Percentiles rank a stretch among this genome's conserved stretches.
Conservation (phyloP, 53 echinoderm and acorn worm genomes). For the Echinometra lucunter region DNA sequence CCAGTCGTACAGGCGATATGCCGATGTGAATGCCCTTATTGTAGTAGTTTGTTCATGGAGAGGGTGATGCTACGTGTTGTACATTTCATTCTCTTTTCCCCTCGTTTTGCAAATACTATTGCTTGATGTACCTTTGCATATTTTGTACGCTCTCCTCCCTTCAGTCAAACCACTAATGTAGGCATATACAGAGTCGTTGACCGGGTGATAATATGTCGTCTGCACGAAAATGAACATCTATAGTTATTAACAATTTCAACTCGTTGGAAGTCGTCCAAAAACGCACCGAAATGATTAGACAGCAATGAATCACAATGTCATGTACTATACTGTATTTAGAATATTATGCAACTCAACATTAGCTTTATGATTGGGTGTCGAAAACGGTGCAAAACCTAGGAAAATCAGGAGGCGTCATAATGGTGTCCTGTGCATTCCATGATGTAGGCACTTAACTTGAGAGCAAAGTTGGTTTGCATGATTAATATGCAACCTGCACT, state of each 20-base stretch:
- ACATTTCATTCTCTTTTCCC: neutral
- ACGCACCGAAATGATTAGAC: neutral
- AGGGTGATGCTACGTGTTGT: constrained; percentile 26
- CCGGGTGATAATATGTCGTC: neutral
- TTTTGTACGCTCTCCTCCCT: neutral
- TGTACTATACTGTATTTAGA: neutral
- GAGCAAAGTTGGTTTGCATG: no score
- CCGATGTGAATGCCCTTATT: constrained; percentile 38
- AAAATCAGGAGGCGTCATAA: no score
- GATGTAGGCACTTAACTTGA: no score
- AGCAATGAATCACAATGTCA: neutral
- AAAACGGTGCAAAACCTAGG: no score
- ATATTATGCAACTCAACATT: neutral
- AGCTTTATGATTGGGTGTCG: neutral
- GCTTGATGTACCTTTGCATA: neutral
- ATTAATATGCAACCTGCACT: no score
- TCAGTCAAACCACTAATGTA: neutral
- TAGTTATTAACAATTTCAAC: neutral
- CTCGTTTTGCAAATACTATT: neutral
- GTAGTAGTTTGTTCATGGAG: constrained; percentile 24
- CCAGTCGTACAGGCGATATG: neutral
- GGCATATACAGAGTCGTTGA: neutral
- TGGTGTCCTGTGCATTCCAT: no score
- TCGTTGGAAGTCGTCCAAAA: neutral
- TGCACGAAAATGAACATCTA: neutral